Percentiles rank a stretch among this genome's conserved stretches.
phyloP scores from a whole-genome alignment of 1,140 invertebrate species.

The Zaprionus gabonicus region DNA sequence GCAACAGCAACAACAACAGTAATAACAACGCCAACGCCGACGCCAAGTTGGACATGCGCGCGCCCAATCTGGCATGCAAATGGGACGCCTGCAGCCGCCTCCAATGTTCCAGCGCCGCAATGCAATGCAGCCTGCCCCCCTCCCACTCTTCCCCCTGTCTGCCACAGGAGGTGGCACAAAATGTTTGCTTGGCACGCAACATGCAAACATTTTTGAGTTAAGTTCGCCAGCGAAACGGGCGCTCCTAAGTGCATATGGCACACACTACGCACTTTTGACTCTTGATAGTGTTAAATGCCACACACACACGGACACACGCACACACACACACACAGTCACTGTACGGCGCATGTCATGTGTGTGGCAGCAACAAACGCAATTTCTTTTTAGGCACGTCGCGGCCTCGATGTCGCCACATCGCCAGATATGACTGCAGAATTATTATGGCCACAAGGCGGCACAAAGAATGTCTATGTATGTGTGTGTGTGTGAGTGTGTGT shows the following conservation, averaged over 20 bases:
- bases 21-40: conserved; percentile 41
- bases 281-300: conserved; percentile 80
- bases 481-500: not conserved
- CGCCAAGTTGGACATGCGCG: conserved; percentile 76
- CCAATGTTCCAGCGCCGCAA: not conserved
- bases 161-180: conserved; percentile 51
- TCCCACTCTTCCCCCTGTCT: not conserved
- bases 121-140: conserved; percentile 1
- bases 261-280: conserved; percentile 78
- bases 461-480: not conserved
- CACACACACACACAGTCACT: conserved; percentile 25
- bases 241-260: conserved; percentile 55
- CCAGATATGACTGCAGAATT: conserved; percentile 71
- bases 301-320: conserved; percentile 64
- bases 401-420: conserved; percentile 53
- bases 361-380: conserved; percentile 61
- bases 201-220: conserved; percentile 82
- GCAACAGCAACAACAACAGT: conserved; percentile 28
- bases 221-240: conserved; percentile 48
- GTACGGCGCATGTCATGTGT: conserved; percentile 59
- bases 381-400: conserved; percentile 80
- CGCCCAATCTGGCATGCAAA: conserved; percentile 80
- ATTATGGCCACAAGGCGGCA: conserved; percentile 49
- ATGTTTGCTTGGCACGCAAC: conserved; percentile 80
- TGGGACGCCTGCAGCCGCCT: conserved; percentile 38